Base-by-base conservation (phyloP, 2,797 vertebrate genomes). In the Pantherophis alleghaniensis region DNA sequence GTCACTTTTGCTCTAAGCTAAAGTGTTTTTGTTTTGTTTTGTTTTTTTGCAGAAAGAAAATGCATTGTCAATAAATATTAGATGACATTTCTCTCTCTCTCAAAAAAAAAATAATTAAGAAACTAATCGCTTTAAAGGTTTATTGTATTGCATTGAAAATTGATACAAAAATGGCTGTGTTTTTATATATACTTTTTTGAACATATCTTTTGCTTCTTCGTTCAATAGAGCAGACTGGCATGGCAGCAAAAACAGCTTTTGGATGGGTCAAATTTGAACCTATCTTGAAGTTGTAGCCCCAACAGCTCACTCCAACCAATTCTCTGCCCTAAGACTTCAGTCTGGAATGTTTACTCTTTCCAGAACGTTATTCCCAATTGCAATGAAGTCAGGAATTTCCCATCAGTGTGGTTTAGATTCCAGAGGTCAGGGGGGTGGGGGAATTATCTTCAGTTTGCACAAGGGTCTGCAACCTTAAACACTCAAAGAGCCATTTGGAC, bases 381-480 rank as follows among this genome's bases (percentile, higher is more conserved):
- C 63, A 66, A 66, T 66, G 12, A 66, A n/a, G 28, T 66, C 63
- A 66, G 12, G 63, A n/a, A n/a, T 66, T 66, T n/a, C 13, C 12
- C 12, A 5, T 66, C 28, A 5, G 14, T 37, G 18, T 74, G 7
- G 69, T 37, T 74, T 74, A 74, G n/a, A 37, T 74, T 74, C 66
- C n/a, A 69, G n/a, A 7, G n/a, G 5, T 74, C 66, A 37, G 5
- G 2, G 2, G 59, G 2, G 7, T n/a, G 14, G 1, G 0, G 7
- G 2, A 16, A 32, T 74, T 20, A 37, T 37, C 32, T 66, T 66
- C 28, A n/a, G 63, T 28, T 66, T n/a, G 63, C 7, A 37, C 6
- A 51, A 5, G 47, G 47, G 47, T 7, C 47, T 51, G 47, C 47
- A 51, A 51, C 1, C 6, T 51, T 51, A 51, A 51, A 51, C 47